Conservation (phyloP, 2,888 invertebrate genomes). For the Chromoteleia sp. region DNA sequence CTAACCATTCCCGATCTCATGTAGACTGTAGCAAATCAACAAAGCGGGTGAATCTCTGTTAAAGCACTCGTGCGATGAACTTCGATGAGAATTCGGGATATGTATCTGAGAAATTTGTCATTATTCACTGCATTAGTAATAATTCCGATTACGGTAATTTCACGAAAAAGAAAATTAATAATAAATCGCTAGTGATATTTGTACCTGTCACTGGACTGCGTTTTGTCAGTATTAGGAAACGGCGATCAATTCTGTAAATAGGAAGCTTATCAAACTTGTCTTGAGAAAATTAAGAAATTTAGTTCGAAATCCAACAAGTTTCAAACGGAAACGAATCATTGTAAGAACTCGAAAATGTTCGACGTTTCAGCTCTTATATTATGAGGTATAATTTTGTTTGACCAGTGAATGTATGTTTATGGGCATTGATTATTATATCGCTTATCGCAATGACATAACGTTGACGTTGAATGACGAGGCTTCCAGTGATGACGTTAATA, state of each 20-base stretch:
- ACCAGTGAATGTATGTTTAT: not conserved
- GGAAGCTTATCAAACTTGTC: not conserved
- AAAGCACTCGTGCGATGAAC: not conserved
- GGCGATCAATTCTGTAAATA: constrained; percentile 25
- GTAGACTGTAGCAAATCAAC: constrained; percentile 10
- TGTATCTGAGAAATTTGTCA: constrained; percentile 5
- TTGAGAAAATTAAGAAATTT: too few species aligned
- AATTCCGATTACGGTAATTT: constrained; percentile 5
- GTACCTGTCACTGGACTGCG: constrained; percentile 37
- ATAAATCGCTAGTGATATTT: constrained; percentile 22
- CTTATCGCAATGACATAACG: not conserved
- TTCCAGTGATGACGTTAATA: constrained; percentile 28
- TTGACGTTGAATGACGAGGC: constrained; percentile 21
- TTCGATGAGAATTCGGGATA: constrained; percentile 4
- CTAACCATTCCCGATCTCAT: constrained; percentile 38
- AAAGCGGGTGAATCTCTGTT: constrained; percentile 11
- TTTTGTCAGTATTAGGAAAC: constrained; percentile 52
- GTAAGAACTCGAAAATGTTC: too few species aligned
- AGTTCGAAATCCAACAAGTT: too few species aligned
- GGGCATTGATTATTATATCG: constrained; percentile 2
- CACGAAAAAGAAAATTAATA: constrained; percentile 4
- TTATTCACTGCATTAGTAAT: not conserved
- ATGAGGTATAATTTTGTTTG: too few species aligned
- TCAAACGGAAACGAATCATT: too few species aligned
- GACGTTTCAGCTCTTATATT: too few species aligned